These are phyloP conservation scores for Lycocorax pyrrhopterus DNA, from an alignment of 2,113 vertebrate species.

Conservation along the genomic window DNA sequence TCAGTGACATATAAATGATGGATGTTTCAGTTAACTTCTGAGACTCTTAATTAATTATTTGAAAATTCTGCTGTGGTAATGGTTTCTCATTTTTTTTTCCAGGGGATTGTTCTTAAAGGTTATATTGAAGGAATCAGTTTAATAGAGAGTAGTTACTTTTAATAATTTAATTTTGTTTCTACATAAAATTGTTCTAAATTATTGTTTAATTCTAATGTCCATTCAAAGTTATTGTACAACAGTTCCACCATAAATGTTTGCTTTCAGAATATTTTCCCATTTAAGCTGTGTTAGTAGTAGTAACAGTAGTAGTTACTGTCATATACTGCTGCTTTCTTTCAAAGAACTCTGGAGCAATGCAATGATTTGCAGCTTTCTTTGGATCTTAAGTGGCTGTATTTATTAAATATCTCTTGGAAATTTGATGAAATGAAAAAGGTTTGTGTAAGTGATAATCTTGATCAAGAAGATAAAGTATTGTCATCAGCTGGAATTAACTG, in stretches of 20 bases:
- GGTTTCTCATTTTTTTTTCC: neutral
- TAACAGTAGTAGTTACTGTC: neutral
- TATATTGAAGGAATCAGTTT: neutral
- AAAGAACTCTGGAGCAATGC: neutral
- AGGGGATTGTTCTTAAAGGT: neutral
- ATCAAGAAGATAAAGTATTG: neutral
- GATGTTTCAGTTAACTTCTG: neutral
- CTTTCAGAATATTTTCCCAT: neutral
- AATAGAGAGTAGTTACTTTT: neutral
- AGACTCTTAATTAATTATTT: neutral
- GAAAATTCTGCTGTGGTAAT: neutral
- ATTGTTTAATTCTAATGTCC: neutral
- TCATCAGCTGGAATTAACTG: neutral
- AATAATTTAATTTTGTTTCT: neutral
- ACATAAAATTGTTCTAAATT: neutral
- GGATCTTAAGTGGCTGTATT: neutral
- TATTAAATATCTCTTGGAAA: neutral
- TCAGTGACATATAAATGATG: neutral
- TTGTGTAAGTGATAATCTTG: neutral
- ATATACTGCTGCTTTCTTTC: neutral
- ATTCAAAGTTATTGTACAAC: neutral
- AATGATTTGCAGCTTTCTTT: conserved; percentile 18
- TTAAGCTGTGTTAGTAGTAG: neutral
- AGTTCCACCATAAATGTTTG: neutral
- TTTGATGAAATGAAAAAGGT: neutral